Percentiles rank a stretch among this genome's conserved stretches.
Evolutionary conservation across 2,113 vertebrate species (phyloP).

Genomic region (Electrona antarctica): DNA sequence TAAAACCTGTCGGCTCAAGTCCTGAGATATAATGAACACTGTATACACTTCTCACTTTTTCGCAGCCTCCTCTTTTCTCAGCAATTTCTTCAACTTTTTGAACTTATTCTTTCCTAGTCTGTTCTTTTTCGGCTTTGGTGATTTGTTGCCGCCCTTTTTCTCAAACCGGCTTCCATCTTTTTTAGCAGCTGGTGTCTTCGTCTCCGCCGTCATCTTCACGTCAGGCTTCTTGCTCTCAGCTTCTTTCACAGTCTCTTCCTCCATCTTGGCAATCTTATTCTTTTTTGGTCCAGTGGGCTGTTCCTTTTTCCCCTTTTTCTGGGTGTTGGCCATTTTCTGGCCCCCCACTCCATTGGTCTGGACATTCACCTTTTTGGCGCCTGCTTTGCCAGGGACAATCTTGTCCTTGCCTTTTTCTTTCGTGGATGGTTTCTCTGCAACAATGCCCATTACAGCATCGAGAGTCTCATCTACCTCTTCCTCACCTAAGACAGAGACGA

Average conservation of each 20-base stretch:
- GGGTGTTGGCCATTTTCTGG: conserved; percentile 20
- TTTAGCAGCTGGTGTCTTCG: conserved; percentile 52
- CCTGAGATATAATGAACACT: neutral
- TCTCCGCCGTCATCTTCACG: conserved; percentile 35
- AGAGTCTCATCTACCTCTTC: conserved; percentile 51
- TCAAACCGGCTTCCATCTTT: conserved; percentile 63
- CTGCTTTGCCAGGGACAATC: conserved; percentile 25
- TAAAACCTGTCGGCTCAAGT: neutral
- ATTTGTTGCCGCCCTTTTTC: conserved; percentile 68
- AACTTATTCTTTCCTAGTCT: conserved; percentile 78
- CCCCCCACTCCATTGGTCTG: conserved; percentile 58
- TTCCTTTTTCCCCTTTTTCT: conserved; percentile 56
- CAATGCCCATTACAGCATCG: conserved; percentile 27
- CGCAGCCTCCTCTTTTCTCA: conserved; percentile 40
- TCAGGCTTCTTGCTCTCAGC: conserved; percentile 35
- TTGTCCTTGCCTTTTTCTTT: conserved; percentile 48
- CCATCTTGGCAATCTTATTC: conserved; percentile 70
- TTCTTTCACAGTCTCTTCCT: conserved; percentile 54
- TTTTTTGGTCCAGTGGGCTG: conserved; percentile 61
- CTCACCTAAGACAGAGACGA: conserved; percentile 46
- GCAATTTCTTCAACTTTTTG: conserved; percentile 66
- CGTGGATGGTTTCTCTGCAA: conserved; percentile 50
- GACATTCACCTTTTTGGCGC: conserved; percentile 17
- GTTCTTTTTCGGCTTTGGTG: conserved; percentile 47
- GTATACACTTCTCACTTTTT: conserved; percentile 28